Evolutionary conservation across 2,113 vertebrate genomes (phyloP).

Genomic region (Onychostruthus taczanowskii): DNA sequence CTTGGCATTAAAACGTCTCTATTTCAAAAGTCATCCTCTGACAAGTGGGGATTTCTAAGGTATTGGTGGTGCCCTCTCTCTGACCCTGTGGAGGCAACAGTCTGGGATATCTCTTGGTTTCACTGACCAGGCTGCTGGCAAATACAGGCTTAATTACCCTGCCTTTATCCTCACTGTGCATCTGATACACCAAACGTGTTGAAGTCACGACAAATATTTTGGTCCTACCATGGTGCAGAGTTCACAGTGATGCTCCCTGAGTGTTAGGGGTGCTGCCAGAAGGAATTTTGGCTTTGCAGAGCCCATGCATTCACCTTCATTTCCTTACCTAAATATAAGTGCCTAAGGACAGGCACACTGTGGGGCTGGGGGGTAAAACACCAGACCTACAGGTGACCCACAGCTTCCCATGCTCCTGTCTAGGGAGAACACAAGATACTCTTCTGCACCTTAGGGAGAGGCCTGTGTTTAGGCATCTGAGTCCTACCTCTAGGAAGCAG

Average conservation of each 20-base stretch:
- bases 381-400: not conserved
- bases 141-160: not conserved
- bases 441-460: not conserved
- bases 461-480: not conserved
- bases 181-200: not conserved
- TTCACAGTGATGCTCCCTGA: not conserved
- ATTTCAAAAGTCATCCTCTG: not conserved
- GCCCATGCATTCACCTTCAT: not conserved
- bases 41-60: conserved; percentile 1
- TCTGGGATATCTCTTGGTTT: not conserved
- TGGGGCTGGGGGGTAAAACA: not conserved
- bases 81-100: not conserved
- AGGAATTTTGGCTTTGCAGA: not conserved
- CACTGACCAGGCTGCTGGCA: not conserved
- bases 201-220: not conserved
- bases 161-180: not conserved
- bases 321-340: not conserved
- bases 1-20: not conserved
- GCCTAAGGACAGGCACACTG: accelerated
- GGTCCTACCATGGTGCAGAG: not conserved
- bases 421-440: not conserved
- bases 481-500: not conserved
- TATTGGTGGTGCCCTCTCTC: not conserved
- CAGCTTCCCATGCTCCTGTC: not conserved
- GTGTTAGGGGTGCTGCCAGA: not conserved